These are phyloP conservation scores for Trichosurus vulpecula DNA, from an alignment of 2,797 vertebrate genomes.

Conservation along the genomic window DNA sequence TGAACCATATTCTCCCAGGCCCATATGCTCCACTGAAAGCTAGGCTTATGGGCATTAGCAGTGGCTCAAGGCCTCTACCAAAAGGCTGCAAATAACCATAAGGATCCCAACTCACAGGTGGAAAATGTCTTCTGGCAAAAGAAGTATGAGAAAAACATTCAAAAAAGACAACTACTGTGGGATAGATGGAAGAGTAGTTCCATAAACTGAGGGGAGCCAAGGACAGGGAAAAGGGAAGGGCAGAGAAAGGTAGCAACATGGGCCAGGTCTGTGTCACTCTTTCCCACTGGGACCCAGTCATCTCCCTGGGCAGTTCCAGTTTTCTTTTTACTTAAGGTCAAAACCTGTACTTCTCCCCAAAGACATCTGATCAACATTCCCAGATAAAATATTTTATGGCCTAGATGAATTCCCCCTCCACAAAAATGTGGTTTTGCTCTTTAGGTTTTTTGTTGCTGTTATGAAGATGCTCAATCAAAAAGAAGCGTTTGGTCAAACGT, in stretches of 20 bases:
- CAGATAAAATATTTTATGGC: neutral
- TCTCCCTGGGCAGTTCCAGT: neutral
- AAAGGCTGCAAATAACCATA: neutral
- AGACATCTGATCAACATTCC: neutral
- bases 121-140: neutral
- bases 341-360: neutral
- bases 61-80: neutral
- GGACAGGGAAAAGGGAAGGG: neutral
- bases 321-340: neutral
- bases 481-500: neutral
- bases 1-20: neutral
- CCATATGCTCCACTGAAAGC: neutral
- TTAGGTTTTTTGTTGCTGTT: constrained; percentile 3
- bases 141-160: neutral
- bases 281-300: neutral
- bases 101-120: neutral
- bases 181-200: neutral
- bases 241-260: neutral
- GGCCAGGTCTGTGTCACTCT: neutral
- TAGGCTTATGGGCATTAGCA: neutral
- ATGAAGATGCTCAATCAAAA: neutral
- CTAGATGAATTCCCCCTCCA: neutral
- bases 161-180: neutral
- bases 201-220: neutral
- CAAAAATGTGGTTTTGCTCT: neutral